Evolutionary conservation across 1,140 invertebrate genomes (phyloP).

Genomic region (Aphidius gifuensis): DNA sequence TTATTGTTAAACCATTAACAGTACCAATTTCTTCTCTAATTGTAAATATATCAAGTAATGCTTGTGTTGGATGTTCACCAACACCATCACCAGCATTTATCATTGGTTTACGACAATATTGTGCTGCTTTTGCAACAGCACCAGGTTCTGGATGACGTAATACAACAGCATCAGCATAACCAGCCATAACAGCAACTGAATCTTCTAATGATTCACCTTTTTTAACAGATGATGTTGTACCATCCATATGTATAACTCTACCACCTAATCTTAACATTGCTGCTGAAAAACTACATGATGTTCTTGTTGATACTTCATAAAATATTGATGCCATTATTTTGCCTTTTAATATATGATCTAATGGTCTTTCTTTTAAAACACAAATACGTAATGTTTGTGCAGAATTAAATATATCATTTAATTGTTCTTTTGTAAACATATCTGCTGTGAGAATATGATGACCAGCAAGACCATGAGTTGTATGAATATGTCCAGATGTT

Average conservation of each 20-base stretch:
- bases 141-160: conserved; percentile 89
- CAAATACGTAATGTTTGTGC: conserved; percentile 82
- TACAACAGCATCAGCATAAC: conserved; percentile 90
- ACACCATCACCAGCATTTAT: conserved; percentile 98
- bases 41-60: conserved; percentile 95
- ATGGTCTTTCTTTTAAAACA: conserved; percentile 75
- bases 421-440: conserved; percentile 83
- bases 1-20: conserved; percentile 91
- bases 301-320: conserved; percentile 96
- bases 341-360: conserved; percentile 86
- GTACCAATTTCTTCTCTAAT: conserved; percentile 99
- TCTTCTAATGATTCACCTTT: conserved; percentile 97
- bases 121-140: conserved; percentile 79
- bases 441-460: conserved; percentile 83
- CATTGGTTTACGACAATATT: conserved; percentile 80
- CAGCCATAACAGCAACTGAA: conserved; percentile 79
- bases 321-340: conserved; percentile 96
- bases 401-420: conserved; percentile 92
- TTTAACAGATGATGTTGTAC: conserved; percentile 84
- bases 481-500: conserved; percentile 27
- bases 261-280: conserved; percentile 96
- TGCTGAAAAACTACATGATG: conserved; percentile 90
- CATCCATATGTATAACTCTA: conserved; percentile 84
- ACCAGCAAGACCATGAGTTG: conserved; percentile 63
- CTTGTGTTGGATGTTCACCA: conserved; percentile 98